Evolutionary conservation across 1,140 invertebrate species (phyloP).

Genomic region (Macrobrachium nipponense): DNA sequence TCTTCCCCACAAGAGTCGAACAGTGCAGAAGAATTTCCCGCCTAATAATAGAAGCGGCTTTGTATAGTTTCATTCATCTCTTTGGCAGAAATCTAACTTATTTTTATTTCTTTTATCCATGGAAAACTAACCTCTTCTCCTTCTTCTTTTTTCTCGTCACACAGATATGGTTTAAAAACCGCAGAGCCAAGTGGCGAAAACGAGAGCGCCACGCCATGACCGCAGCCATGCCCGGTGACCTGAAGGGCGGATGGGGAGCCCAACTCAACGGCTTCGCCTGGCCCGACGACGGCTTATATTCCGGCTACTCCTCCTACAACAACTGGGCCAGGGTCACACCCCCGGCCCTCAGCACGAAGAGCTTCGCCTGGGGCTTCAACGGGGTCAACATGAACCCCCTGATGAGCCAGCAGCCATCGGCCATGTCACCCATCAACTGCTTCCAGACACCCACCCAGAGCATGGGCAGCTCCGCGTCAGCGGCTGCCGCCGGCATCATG

Average conservation of each 20-base stretch:
- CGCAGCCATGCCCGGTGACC: slow-evolving; percentile 72
- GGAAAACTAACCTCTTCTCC: background rate
- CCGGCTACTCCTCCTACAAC: slow-evolving; percentile 89
- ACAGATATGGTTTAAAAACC: slow-evolving; percentile 88
- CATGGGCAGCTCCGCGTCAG: slow-evolving; percentile 50
- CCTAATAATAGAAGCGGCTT: no score
- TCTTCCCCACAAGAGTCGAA: no score
- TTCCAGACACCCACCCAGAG: slow-evolving; percentile 75
- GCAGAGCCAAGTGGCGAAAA: slow-evolving; percentile 98
- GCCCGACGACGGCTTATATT: slow-evolving; percentile 82
- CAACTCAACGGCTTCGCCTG: slow-evolving; percentile 93
- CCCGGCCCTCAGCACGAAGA: slow-evolving; percentile 82
- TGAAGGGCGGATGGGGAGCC: slow-evolving; percentile 90
- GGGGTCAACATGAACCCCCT: slow-evolving; percentile 81
- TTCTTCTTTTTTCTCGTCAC: background rate
- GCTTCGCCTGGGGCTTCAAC: slow-evolving; percentile 83
- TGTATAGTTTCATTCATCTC: no score
- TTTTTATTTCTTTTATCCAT: background rate
- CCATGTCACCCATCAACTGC: slow-evolving; percentile 80
- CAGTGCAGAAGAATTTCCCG: no score
- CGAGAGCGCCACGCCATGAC: slow-evolving; percentile 93
- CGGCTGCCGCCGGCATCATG: slow-evolving; percentile 70
- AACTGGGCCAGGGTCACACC: slow-evolving; percentile 93
- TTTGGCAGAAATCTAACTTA: background rate
- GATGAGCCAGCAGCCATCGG: slow-evolving; percentile 60